Evolutionary conservation across 2,113 vertebrate species (phyloP).

Genomic region (Todiramphus saurophagus): DNA sequence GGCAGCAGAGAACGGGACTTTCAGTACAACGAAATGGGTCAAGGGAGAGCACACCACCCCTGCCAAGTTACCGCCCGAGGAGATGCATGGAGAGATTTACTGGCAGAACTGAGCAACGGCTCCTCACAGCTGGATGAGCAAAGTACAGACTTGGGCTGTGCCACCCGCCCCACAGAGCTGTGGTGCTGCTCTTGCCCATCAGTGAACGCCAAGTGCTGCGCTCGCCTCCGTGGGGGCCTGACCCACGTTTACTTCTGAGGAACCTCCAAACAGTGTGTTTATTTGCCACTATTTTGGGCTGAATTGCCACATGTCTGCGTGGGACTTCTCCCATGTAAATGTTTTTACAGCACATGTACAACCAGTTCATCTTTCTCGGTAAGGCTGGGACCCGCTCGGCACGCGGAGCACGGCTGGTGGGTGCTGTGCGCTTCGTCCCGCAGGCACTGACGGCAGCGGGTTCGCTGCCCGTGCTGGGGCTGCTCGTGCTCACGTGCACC

Average conservation of each 20-base stretch:
- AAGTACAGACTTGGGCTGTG: not conserved
- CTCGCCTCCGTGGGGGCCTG: not conserved
- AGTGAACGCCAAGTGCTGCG: not conserved
- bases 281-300: not conserved
- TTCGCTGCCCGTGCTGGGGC: not conserved
- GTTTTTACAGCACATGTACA: not conserved
- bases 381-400: not conserved
- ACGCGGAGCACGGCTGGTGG: accelerated
- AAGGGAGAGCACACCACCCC: accelerated
- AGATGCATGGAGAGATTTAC: accelerated
- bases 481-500: accelerated
- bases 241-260: not conserved
- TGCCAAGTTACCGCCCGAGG: accelerated
- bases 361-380: accelerated
- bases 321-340: not conserved
- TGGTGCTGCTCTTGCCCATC: not conserved
- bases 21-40: not conserved
- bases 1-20: not conserved
- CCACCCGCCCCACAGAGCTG: not conserved
- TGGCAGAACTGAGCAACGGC: accelerated
- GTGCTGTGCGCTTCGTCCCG: accelerated
- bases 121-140: not conserved
- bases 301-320: accelerated
- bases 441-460: accelerated
- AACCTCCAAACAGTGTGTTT: accelerated